These are phyloP conservation scores for Cosmia pyralina DNA, from an alignment of 2,888 invertebrate genomes.

Conservation along the genomic window DNA sequence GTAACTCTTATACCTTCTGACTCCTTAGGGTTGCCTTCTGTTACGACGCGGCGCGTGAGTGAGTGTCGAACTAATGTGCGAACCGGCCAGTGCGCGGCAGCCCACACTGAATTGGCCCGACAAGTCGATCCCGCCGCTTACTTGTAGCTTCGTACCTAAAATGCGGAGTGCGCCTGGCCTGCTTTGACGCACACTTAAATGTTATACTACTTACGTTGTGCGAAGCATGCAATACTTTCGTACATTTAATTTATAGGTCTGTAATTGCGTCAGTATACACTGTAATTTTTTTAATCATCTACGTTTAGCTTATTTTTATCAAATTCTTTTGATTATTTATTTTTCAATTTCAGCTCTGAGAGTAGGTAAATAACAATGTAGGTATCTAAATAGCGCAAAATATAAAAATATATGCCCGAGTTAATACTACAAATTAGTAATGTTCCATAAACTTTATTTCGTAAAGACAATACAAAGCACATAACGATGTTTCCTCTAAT, in stretches of 20 bases:
- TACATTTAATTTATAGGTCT: conserved; percentile 4
- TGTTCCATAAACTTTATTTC: background rate
- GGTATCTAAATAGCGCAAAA: background rate
- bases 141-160: too few relatives aligned
- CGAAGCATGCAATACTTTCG: conserved; percentile 17
- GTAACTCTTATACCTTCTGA: too few relatives aligned
- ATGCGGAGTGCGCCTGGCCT: too few relatives aligned
- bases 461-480: background rate
- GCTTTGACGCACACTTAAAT: conserved; percentile 18
- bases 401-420: background rate
- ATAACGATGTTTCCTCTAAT: background rate
- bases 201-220: conserved; percentile 8
- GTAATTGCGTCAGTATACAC: conserved; percentile 13
- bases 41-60: too few relatives aligned
- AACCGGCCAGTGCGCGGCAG: too few relatives aligned
- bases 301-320: conserved; percentile 28
- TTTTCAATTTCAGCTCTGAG: conserved; percentile 4
- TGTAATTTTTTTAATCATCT: conserved; percentile 20
- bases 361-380: background rate
- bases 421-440: background rate
- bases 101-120: too few relatives aligned
- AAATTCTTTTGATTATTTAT: conserved; percentile 26
- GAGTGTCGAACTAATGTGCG: too few relatives aligned
- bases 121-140: too few relatives aligned
- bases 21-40: too few relatives aligned